These are phyloP conservation scores for Tetragonisca angustula DNA, from an alignment of 2,888 invertebrate genomes.

Conservation along the genomic window DNA sequence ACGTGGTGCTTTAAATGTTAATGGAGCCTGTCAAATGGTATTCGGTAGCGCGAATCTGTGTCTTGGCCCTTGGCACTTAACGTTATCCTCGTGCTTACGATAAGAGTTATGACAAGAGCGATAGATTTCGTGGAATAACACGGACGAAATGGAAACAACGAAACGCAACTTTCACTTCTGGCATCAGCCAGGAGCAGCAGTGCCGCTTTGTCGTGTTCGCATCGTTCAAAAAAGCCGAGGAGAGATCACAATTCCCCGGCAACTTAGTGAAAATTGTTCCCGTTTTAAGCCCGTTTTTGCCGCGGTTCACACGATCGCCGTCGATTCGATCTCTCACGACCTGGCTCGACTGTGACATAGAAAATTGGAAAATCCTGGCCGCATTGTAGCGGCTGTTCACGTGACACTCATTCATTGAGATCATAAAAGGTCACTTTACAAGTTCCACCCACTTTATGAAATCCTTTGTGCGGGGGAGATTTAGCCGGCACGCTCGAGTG, in stretches of 20 bases:
- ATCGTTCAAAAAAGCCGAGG: constrained; percentile 16
- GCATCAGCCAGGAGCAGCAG: constrained; percentile 32
- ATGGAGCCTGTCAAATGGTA: constrained; percentile 75
- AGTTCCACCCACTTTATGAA: constrained; percentile 78
- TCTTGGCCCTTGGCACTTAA: constrained; percentile 17
- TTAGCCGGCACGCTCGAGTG: constrained; percentile 78
- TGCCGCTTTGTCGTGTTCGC: constrained; percentile 26
- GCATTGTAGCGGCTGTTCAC: constrained; percentile 66
- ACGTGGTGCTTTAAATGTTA: constrained; percentile 76
- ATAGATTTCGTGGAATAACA: constrained; percentile 49
- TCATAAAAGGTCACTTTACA: constrained; percentile 81
- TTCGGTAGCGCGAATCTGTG: constrained; percentile 72
- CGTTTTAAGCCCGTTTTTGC: constrained; percentile 56
- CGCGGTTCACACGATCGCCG: constrained; percentile 63
- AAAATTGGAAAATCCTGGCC: constrained; percentile 67
- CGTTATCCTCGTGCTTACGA: constrained; percentile 36
- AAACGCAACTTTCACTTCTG: constrained; percentile 46
- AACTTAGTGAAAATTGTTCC: constrained; percentile 58
- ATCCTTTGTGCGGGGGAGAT: constrained; percentile 75
- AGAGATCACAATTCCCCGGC: constrained; percentile 15
- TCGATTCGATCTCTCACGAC: constrained; percentile 51
- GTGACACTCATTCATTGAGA: constrained; percentile 72
- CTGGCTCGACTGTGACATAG: constrained; percentile 43
- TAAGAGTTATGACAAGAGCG: constrained; percentile 25
- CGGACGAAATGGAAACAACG: constrained; percentile 38